phyloP scores from a whole-genome alignment of 2,888 invertebrate species.

The Thecophora atra region DNA sequence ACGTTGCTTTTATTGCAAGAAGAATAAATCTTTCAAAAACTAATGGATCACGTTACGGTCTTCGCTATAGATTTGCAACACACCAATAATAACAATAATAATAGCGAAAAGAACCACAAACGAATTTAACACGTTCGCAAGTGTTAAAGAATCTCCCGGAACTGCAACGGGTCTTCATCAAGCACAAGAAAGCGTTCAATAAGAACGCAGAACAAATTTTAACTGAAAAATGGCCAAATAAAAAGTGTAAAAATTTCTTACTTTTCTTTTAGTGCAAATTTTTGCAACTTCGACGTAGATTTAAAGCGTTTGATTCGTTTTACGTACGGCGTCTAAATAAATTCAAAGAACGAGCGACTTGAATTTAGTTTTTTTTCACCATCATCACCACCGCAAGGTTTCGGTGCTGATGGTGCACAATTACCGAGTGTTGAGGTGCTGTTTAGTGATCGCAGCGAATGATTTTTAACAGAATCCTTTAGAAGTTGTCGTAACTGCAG shows the following conservation, averaged over 20 bases:
- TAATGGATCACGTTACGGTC: conserved; percentile 21
- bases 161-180: conserved; percentile 5
- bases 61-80: neutral
- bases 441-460: neutral
- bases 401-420: neutral
- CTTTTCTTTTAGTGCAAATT: neutral
- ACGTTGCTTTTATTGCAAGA: no score
- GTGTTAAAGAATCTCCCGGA: neutral
- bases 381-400: neutral
- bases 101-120: neutral
- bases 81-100: neutral
- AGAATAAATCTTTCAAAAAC: conserved; percentile 21
- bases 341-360: neutral
- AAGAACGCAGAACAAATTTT: neutral
- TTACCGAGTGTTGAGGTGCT: neutral
- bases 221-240: no score
- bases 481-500: neutral
- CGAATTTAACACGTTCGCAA: neutral
- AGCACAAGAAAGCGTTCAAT: neutral
- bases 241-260: no score
- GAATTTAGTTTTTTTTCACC: neutral
- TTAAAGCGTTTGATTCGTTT: neutral
- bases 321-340: neutral
- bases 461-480: neutral
- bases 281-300: neutral